A percentile compares a stretch with the other conserved stretches of the same genome.
Conservation (phyloP, 2,888 invertebrate genomes). For the Xylocampa areola region DNA sequence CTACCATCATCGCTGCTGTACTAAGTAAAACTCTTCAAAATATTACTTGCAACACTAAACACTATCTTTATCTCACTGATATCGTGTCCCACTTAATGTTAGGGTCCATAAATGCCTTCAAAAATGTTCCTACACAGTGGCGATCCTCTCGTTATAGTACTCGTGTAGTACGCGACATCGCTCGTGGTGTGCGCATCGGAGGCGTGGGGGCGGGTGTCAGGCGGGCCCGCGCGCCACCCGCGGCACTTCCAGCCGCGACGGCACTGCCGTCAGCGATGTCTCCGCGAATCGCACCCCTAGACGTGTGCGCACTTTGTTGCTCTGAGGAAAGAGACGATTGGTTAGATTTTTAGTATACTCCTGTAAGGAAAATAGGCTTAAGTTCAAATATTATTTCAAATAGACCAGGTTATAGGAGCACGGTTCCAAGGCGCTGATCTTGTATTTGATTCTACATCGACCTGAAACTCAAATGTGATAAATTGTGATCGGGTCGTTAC, state of each 20-base stretch:
- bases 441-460: too few species aligned
- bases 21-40: too few species aligned
- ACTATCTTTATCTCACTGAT: not conserved
- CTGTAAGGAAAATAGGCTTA: too few species aligned
- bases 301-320: slow-evolving; percentile 64
- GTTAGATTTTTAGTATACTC: too few species aligned
- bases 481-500: too few species aligned
- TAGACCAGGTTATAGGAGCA: too few species aligned
- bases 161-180: slow-evolving; percentile 78
- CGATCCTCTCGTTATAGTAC: slow-evolving; percentile 64
- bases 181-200: slow-evolving; percentile 79
- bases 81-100: not conserved
- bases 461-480: too few species aligned
- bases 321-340: slow-evolving; percentile 33
- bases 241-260: slow-evolving; percentile 63
- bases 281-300: slow-evolving; percentile 83
- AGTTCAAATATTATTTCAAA: too few species aligned
- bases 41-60: too few species aligned
- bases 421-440: too few species aligned
- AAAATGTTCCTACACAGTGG: slow-evolving; percentile 35
- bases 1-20: too few species aligned
- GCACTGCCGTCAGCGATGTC: slow-evolving; percentile 73
- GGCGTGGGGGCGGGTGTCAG: slow-evolving; percentile 83
- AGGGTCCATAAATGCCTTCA: not conserved
- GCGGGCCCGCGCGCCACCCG: slow-evolving; percentile 72